A percentile compares a stretch with the other conserved stretches of the same genome.
Evolutionary conservation across 2,797 vertebrate species (phyloP).

Genomic region (Sebastes matsubarae): DNA sequence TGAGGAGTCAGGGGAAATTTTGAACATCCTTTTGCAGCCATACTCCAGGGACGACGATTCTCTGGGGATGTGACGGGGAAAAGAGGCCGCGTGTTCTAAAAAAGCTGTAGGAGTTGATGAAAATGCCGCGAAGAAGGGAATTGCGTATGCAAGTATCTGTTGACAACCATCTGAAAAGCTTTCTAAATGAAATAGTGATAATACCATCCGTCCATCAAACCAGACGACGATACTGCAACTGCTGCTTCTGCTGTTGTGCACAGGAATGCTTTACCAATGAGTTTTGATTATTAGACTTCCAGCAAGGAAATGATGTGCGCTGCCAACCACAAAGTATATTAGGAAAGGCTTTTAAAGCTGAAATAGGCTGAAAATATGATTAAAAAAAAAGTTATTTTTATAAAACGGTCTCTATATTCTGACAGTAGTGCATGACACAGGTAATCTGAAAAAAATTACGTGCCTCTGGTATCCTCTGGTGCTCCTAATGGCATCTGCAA

Average conservation of each 20-base stretch:
- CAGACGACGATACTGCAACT: slow-evolving; percentile 18
- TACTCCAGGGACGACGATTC: slow-evolving; percentile 34
- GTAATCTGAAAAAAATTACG: too few relatives aligned
- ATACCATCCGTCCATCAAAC: slow-evolving; percentile 47
- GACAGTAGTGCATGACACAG: too few relatives aligned
- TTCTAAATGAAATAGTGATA: slow-evolving; percentile 31
- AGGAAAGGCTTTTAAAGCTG: not conserved
- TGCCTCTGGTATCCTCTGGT: too few relatives aligned
- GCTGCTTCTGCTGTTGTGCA: slow-evolving; percentile 20
- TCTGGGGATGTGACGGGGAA: slow-evolving; percentile 33
- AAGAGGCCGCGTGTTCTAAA: slow-evolving; percentile 36
- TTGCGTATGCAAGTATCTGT: slow-evolving; percentile 16
- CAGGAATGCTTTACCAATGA: not conserved
- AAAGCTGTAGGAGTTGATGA: slow-evolving; percentile 37
- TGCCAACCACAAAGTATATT: not conserved
- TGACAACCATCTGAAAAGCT: slow-evolving; percentile 48
- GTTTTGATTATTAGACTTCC: slow-evolving; percentile 1
- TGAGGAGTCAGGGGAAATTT: slow-evolving; percentile 63
- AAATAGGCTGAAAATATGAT: too few relatives aligned
- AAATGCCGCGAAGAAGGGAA: slow-evolving; percentile 22
- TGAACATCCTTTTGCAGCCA: slow-evolving; percentile 55
- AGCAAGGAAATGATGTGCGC: not conserved
- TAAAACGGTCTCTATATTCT: fast-evolving
- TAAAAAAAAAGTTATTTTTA: too few relatives aligned
- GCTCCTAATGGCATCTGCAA: too few relatives aligned